Percentiles rank a stretch among this genome's conserved stretches.
phyloP scores from a whole-genome alignment of 2,113 vertebrate genomes.

The Pelecanoides urinatrix region DNA sequence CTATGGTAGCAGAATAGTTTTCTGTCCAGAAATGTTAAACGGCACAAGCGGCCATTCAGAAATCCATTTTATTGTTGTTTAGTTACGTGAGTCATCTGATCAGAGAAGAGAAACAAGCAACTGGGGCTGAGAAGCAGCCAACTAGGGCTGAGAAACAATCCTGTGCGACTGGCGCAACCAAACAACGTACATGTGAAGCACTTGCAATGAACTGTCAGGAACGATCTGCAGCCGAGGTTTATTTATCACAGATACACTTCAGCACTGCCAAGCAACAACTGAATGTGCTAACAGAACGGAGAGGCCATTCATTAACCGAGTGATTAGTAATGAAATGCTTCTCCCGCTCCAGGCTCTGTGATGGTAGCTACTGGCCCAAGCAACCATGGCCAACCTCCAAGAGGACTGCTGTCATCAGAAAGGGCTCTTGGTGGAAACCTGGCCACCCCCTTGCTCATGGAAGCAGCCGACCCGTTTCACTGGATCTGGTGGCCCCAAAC shows the following conservation, averaged over 20 bases:
- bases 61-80: background rate
- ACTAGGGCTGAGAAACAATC: background rate
- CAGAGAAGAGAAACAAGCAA: background rate
- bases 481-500: background rate
- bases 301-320: background rate
- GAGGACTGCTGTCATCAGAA: background rate
- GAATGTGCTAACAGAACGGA: background rate
- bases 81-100: background rate
- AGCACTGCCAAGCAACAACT: background rate
- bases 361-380: background rate
- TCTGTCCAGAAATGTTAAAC: background rate
- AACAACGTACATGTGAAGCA: background rate
- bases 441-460: background rate
- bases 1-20: background rate
- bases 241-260: background rate
- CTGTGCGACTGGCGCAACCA: background rate
- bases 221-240: background rate
- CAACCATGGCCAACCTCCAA: background rate
- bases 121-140: constrained; percentile 6
- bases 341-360: background rate
- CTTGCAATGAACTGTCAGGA: background rate
- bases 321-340: background rate
- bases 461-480: background rate
- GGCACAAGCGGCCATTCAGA: constrained; percentile 7
- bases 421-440: background rate